Base-by-base conservation (phyloP, 1,140 invertebrate genomes). In the Lepidurus packardi region DNA sequence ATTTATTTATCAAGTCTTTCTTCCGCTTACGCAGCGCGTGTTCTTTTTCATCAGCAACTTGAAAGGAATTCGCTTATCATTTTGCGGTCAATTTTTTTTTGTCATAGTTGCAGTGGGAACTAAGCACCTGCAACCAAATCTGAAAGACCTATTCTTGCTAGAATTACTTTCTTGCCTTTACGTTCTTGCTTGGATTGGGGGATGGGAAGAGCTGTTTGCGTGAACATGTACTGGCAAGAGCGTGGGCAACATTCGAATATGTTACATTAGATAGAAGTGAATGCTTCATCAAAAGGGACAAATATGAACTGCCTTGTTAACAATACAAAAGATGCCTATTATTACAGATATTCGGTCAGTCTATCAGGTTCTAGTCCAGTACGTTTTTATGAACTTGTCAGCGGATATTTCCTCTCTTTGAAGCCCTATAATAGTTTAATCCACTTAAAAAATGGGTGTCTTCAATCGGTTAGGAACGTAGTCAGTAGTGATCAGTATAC, bases 241-340 rank as follows among this genome's bases (percentile, higher is more conserved):
- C 34, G 34, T 34, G 34, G 34, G 34, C 34, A 16, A 47, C 53
- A 21, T 65, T 65, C 13, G 53, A 65, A 21, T 65, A 9, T 21
- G 53, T 65, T 65, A 65, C 53, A 65, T 65, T 65, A 65, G 53
- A 65, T 65, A 65, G 53, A 65, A 65, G 53, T 65, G 53, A 65
- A n/a, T 65, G 16, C 16, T 47, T 65, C 21, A 65, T 65, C 16
- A 65, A 65, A 65, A 65, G 53, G 53, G 53, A 65, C 53, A 65
- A 65, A 65, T 65, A 65, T 65, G 53, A 65, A 65, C 53, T 65
- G 53, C 53, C 53, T 65, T 65, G 53, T 65, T 65, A 65, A 65
- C 53, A 65, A 65, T 65, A 65, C 53, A 65, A 65, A 65, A 65
- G 53, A 65, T 65, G 53, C 53, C 53, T 65, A 65, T 65, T 65